phyloP scores from a whole-genome alignment of 2,113 vertebrate genomes.

The Bufo gargarizans region DNA sequence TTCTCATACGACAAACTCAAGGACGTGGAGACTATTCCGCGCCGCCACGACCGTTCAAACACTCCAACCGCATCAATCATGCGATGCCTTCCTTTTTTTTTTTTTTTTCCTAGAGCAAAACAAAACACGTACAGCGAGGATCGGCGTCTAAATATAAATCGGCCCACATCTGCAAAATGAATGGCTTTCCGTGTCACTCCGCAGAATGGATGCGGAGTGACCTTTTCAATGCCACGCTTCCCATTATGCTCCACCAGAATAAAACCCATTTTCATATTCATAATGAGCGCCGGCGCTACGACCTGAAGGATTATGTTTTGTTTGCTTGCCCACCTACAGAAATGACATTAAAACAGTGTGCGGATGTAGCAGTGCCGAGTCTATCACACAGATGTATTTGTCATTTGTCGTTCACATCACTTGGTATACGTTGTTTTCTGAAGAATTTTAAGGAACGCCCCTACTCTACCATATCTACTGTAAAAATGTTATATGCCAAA shows the following conservation, averaged over 20 bases:
- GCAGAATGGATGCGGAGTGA: conserved; percentile 32
- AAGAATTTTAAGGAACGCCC: too few species aligned
- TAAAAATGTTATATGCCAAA: too few species aligned
- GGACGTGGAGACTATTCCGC: conserved; percentile 13
- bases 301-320: conserved; percentile 17
- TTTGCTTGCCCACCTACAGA: background rate
- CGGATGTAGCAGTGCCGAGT: background rate
- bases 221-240: conserved; percentile 46
- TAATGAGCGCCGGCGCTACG: background rate
- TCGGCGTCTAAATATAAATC: conserved; percentile 53
- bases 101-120: conserved; percentile 40
- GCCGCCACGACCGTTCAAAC: background rate
- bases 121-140: conserved; percentile 40
- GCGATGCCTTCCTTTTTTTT: conserved; percentile 2
- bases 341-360: background rate
- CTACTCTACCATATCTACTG: too few species aligned
- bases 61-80: conserved; percentile 53
- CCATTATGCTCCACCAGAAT: conserved; percentile 18
- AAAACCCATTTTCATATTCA: conserved; percentile 27
- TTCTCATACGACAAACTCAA: conserved; percentile 25
- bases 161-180: conserved; percentile 54
- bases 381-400: background rate
- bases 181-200: background rate
- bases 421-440: too few species aligned
- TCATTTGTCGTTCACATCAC: background rate